A percentile compares a stretch with the other conserved stretches of the same genome.
These are phyloP conservation scores for Okapia johnstoni DNA, from an alignment of 2,113 vertebrate species.

Conservation along the genomic window DNA sequence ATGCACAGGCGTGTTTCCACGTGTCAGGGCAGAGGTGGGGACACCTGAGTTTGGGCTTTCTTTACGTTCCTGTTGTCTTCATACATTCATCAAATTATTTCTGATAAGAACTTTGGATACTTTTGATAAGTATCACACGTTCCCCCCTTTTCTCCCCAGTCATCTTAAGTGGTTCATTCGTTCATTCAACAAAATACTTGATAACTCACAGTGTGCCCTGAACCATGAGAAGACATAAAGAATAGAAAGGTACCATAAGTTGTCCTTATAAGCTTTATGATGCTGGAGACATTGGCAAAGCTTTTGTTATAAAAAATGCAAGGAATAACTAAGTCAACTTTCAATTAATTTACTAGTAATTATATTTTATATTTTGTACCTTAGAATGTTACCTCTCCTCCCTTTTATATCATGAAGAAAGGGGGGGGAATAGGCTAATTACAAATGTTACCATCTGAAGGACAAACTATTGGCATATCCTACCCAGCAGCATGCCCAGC, in stretches of 20 bases:
- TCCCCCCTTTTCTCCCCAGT: background rate
- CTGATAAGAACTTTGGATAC: background rate
- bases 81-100: background rate
- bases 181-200: background rate
- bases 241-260: background rate
- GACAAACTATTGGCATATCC: background rate
- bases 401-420: background rate
- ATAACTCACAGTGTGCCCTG: background rate
- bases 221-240: background rate
- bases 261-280: background rate
- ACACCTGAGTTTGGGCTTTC: background rate
- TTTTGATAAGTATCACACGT: background rate
- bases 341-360: background rate
- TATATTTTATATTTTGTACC: background rate
- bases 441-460: background rate
- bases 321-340: background rate
- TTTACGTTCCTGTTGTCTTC: background rate
- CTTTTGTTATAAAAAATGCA: background rate
- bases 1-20: background rate
- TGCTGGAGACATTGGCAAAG: background rate
- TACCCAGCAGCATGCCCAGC: too few species aligned
- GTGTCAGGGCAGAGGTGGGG: background rate
- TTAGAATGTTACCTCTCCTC: background rate
- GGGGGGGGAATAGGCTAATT: fast-evolving
- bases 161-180: background rate